Conservation (phyloP, 2,888 invertebrate species). For the Cordilura impudica region DNA sequence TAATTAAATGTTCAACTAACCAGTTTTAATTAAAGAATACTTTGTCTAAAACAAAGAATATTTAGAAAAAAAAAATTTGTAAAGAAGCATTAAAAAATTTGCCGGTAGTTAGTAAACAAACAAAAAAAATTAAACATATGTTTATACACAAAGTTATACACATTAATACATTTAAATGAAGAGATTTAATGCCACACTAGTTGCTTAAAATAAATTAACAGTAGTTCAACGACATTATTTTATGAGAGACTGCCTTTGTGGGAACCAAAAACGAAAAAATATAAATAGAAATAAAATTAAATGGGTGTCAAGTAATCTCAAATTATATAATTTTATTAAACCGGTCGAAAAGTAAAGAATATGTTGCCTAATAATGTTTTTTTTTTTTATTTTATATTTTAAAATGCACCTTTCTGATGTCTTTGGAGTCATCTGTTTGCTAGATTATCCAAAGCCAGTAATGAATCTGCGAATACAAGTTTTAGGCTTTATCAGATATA, state of each 20-base stretch:
- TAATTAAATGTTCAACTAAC: slow-evolving; percentile 56
- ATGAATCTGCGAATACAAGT: too few relatives aligned
- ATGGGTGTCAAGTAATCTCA: slow-evolving; percentile 49
- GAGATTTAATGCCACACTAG: slow-evolving; percentile 25
- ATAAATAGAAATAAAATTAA: slow-evolving; percentile 24
- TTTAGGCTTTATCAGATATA: too few relatives aligned
- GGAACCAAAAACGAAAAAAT: slow-evolving; percentile 32
- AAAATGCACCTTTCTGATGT: too few relatives aligned
- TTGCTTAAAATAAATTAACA: slow-evolving; percentile 6
- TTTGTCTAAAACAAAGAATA: slow-evolving; percentile 23
- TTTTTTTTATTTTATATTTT: not conserved
- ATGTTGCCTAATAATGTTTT: not conserved
- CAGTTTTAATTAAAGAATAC: slow-evolving; percentile 57
- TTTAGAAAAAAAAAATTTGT: not conserved
- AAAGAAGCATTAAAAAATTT: slow-evolving; percentile 44
- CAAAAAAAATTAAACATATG: not conserved
- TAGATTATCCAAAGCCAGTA: too few relatives aligned
- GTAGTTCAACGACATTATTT: slow-evolving; percentile 58
- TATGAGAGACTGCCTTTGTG: slow-evolving; percentile 21
- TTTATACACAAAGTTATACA: not conserved
- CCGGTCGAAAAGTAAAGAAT: not conserved
- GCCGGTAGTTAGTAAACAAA: slow-evolving; percentile 38
- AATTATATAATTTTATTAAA: slow-evolving; percentile 53
- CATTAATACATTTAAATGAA: slow-evolving; percentile 9
- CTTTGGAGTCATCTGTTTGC: too few relatives aligned